Evolutionary conservation across 2,797 vertebrate genomes (phyloP).

Genomic region (Eutrigla gurnardus): DNA sequence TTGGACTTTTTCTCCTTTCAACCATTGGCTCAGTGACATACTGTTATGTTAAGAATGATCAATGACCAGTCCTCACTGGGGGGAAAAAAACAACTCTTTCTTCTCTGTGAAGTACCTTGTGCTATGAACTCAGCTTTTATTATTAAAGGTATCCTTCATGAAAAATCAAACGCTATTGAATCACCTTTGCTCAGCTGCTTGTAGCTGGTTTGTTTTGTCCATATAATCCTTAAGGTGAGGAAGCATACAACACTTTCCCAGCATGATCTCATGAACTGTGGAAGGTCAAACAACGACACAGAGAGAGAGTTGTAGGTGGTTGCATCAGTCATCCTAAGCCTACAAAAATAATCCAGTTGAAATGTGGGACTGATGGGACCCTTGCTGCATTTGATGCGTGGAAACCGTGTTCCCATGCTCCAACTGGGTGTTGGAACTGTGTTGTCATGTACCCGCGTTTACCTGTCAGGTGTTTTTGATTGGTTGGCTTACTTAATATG

Average conservation of each 20-base stretch:
- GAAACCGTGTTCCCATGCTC: not conserved
- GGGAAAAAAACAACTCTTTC: not conserved
- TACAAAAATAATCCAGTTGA: not conserved
- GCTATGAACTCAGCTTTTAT: not conserved
- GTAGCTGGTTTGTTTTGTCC: not conserved
- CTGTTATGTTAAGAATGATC: not conserved
- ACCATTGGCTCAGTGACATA: not conserved
- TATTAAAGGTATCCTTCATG: not conserved
- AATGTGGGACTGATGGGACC: not conserved
- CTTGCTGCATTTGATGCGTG: not conserved
- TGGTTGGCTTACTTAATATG: not conserved
- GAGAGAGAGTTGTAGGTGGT: too few species aligned
- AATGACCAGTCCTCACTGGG: not conserved
- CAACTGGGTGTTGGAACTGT: not conserved
- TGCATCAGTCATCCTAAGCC: conserved; percentile 4
- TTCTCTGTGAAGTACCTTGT: not conserved
- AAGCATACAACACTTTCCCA: not conserved
- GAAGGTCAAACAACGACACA: not conserved
- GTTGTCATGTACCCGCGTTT: not conserved
- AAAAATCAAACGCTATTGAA: not conserved
- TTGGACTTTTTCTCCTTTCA: not conserved
- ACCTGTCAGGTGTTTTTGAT: not conserved
- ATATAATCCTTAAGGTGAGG: not conserved
- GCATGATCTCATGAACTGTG: not conserved
- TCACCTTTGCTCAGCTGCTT: not conserved